Percentiles rank a stretch among this genome's conserved stretches.
Conservation (phyloP, 2,888 invertebrate genomes). For the Abrostola triplasia region DNA sequence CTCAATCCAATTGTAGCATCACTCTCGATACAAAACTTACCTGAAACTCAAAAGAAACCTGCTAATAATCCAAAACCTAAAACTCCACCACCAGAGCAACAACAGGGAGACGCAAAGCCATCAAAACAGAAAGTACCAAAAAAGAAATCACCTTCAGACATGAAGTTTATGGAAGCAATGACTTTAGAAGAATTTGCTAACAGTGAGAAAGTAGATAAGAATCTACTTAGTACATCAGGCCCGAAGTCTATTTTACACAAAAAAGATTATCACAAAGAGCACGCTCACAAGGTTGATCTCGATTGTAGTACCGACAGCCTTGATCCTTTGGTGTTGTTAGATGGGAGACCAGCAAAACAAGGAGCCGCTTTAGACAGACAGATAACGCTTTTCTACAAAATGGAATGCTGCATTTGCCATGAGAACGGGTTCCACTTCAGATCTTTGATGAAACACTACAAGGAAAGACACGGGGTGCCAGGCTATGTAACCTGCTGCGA, state of each 20-base stretch:
- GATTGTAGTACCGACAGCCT: conserved; percentile 65
- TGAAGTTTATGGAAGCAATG: conserved; percentile 81
- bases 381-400: conserved; percentile 83
- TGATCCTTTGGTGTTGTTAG: conserved; percentile 77
- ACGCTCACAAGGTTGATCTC: conserved; percentile 50
- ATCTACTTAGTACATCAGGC: conserved; percentile 63
- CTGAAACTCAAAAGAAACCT: conserved; percentile 54
- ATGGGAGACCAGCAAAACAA: conserved; percentile 81
- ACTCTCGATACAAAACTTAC: conserved; percentile 63
- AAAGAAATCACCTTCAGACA: conserved; percentile 72
- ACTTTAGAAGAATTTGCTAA: conserved; percentile 81
- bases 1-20: conserved; percentile 65
- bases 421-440: conserved; percentile 81
- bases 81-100: conserved; percentile 65
- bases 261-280: conserved; percentile 55
- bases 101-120: conserved; percentile 75
- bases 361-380: conserved; percentile 81
- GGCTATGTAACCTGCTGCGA: conserved; percentile 84
- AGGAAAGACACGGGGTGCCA: conserved; percentile 84
- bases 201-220: conserved; percentile 76
- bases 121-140: conserved; percentile 60
- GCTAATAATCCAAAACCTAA: conserved; percentile 37
- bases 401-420: conserved; percentile 86
- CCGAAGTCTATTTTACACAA: conserved; percentile 46
- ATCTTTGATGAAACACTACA: conserved; percentile 84